Percentiles rank a stretch among this genome's conserved stretches.
phyloP scores from a whole-genome alignment of 2,797 vertebrate species.

The Prionace glauca region DNA sequence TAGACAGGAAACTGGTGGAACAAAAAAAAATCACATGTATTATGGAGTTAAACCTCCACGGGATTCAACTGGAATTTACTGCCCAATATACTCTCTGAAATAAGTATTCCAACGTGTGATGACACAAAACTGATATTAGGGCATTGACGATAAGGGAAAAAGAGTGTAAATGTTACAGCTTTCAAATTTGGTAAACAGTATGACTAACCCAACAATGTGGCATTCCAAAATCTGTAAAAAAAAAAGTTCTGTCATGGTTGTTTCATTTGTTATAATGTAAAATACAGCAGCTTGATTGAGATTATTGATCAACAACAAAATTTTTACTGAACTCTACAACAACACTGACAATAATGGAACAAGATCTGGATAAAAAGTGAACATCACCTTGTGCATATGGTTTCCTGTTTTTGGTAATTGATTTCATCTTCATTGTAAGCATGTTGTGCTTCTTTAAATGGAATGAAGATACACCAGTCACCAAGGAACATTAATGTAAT shows the following conservation, averaged over 20 bases:
- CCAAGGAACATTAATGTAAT: slow-evolving; percentile 18
- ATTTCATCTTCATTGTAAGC: neutral
- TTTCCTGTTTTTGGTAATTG: neutral
- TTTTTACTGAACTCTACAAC: neutral
- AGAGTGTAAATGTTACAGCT: too few species aligned
- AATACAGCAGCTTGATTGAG: neutral
- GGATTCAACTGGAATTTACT: neutral
- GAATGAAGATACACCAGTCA: neutral
- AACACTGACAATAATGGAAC: neutral
- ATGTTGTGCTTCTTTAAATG: neutral
- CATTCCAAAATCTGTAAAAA: neutral
- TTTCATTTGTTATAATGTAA: neutral
- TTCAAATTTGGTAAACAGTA: neutral
- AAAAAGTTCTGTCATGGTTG: neutral
- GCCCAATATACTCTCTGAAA: neutral
- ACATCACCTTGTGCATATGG: neutral
- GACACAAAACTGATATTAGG: neutral
- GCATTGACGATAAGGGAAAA: neutral
- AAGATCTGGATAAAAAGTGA: neutral
- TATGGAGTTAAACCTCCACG: neutral
- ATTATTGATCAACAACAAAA: neutral
- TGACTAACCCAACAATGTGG: too few species aligned
- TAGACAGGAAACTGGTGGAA: neutral
- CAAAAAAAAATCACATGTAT: neutral
- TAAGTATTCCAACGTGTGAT: neutral